A percentile compares a stretch with the other conserved stretches of the same genome.
phyloP scores from a whole-genome alignment of 2,888 invertebrate species.

The Tuta absoluta region DNA sequence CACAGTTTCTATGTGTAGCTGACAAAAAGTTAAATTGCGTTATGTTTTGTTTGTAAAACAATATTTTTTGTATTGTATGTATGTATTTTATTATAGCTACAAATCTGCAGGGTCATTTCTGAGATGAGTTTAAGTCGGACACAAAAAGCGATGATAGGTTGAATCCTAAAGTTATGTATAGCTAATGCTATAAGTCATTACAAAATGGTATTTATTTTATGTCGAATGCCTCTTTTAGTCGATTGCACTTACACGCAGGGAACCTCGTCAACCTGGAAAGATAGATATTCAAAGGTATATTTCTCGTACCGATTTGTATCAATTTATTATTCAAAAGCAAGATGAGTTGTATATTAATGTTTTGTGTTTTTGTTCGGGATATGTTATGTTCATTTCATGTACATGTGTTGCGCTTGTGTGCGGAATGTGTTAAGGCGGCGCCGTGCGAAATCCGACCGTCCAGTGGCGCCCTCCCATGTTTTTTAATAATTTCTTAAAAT shows the following conservation, averaged over 20 bases:
- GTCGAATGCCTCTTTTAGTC: constrained; percentile 8
- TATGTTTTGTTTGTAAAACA: not conserved
- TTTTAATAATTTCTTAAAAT: no score
- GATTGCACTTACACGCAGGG: constrained; percentile 6
- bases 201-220: constrained; percentile 16
- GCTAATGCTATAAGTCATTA: constrained; percentile 16
- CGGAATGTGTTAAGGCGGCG: not conserved
- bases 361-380: no score
- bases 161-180: constrained; percentile 8
- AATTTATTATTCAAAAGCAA: no score
- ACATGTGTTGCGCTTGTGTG: no score
- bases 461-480: no score
- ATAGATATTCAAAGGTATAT: not conserved
- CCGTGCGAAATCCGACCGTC: no score
- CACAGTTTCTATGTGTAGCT: not conserved
- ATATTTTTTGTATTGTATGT: not conserved
- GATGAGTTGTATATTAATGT: not conserved
- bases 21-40: no score
- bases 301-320: not conserved
- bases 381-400: no score
- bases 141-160: constrained; percentile 1
- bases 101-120: constrained; percentile 5
- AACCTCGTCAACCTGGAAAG: not conserved
- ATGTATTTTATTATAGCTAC: not conserved
- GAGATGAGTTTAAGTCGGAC: constrained; percentile 1